phyloP scores from a whole-genome alignment of 2,113 vertebrate species.

The Tenebrosternarchus preto region DNA sequence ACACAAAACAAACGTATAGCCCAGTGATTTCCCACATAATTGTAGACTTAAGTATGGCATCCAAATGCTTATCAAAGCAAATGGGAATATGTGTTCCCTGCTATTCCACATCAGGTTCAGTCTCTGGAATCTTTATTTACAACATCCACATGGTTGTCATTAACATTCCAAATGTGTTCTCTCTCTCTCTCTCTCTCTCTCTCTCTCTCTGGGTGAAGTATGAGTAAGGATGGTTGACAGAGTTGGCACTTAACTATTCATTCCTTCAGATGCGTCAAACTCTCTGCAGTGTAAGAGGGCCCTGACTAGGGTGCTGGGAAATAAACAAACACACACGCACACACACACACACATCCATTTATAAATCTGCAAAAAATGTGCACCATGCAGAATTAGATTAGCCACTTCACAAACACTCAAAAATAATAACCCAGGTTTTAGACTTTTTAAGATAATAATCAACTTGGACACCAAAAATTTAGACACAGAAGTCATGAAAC shows the following conservation, averaged over 20 bases:
- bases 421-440: too few relatives aligned
- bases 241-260: slow-evolving; percentile 30
- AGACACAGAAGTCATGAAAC: too few relatives aligned
- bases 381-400: too few relatives aligned
- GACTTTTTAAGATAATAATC: too few relatives aligned
- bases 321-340: too few relatives aligned
- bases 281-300: slow-evolving; percentile 11
- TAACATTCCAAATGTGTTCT: slow-evolving; percentile 43
- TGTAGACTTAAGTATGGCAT: slow-evolving; percentile 36
- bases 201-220: slow-evolving; percentile 19
- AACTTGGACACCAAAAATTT: too few relatives aligned
- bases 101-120: slow-evolving; percentile 24
- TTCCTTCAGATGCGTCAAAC: slow-evolving; percentile 42
- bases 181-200: slow-evolving; percentile 5
- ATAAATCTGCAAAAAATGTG: too few relatives aligned
- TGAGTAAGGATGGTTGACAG: slow-evolving; percentile 37
- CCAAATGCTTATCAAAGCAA: slow-evolving; percentile 14
- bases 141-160: slow-evolving; percentile 45
- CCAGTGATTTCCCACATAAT: slow-evolving; percentile 69
- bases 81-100: slow-evolving; percentile 26
- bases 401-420: too few relatives aligned
- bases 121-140: slow-evolving; percentile 28
- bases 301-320: too few relatives aligned
- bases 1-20: slow-evolving; percentile 68
- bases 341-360: too few relatives aligned